Conservation (phyloP, 2,113 vertebrate species). For the Trichechus manatus region DNA sequence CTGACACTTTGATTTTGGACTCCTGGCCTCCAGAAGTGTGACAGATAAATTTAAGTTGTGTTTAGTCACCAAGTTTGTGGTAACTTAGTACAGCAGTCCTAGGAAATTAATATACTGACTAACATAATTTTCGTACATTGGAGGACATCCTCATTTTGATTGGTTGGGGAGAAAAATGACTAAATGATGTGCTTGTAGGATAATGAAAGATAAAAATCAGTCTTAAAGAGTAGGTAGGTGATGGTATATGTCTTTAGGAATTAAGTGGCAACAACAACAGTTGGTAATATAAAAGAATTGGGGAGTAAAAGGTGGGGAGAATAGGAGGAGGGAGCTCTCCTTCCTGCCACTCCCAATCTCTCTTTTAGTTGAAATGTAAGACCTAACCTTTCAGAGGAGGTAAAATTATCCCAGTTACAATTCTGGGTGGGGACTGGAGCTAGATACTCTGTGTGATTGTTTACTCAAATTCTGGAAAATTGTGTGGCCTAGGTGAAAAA, state of each 20-base stretch:
- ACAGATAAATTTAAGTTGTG: neutral
- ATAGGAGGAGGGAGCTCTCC: neutral
- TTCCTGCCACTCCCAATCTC: neutral
- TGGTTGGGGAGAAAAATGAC: neutral
- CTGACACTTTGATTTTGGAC: neutral
- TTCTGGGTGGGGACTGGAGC: neutral
- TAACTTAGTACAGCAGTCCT: neutral
- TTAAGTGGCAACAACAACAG: accelerated
- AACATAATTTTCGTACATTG: neutral
- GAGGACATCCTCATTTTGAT: neutral
- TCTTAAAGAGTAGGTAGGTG: neutral
- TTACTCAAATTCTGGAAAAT: conserved; percentile 26
- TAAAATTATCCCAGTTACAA: neutral
- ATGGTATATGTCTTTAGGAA: too few relatives aligned
- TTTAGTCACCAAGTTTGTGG: neutral
- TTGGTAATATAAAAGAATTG: neutral
- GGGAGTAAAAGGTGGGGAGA: neutral
- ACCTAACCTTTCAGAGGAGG: neutral
- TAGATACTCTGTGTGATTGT: neutral
- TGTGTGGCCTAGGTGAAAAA: neutral
- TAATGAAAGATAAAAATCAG: neutral
- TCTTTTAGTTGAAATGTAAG: neutral
- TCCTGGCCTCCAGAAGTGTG: neutral
- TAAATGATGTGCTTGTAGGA: neutral
- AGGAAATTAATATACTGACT: neutral